Conservation (phyloP, 1,140 invertebrate genomes). For the Drosophila nannoptera region DNA sequence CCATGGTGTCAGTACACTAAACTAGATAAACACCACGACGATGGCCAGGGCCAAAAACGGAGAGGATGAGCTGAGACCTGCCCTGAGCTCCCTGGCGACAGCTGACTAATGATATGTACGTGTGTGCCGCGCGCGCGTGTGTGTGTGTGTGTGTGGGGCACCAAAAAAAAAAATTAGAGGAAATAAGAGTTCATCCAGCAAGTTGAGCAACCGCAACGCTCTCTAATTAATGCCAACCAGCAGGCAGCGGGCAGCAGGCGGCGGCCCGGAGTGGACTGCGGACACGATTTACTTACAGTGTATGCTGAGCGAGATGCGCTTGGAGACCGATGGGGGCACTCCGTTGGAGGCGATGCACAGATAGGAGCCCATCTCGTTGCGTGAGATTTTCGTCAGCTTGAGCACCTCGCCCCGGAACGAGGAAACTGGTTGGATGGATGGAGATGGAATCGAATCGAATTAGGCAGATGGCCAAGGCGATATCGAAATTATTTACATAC, state of each 20-base stretch:
- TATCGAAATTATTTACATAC: conserved; percentile 75
- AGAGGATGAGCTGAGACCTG: conserved; percentile 29
- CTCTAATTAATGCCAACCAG: conserved; percentile 65
- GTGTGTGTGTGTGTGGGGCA: conserved; percentile 1
- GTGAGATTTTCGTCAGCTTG: conserved; percentile 88
- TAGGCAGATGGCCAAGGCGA: neutral
- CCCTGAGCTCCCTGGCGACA: conserved; percentile 25
- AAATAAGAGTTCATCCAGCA: conserved; percentile 9
- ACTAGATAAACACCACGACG: conserved; percentile 65
- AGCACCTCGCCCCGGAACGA: conserved; percentile 86
- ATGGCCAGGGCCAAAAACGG: conserved; percentile 47
- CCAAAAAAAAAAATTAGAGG: conserved; percentile 8
- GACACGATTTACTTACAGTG: conserved; percentile 86
- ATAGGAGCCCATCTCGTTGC: conserved; percentile 93
- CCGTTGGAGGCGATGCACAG: conserved; percentile 91
- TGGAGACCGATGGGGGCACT: conserved; percentile 89
- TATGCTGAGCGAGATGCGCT: conserved; percentile 89
- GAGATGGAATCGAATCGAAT: neutral
- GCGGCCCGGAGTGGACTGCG: conserved; percentile 22
- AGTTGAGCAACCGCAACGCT: conserved; percentile 65
- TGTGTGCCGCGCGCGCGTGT: conserved; percentile 9
- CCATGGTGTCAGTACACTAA: conserved; percentile 35
- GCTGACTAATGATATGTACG: conserved; percentile 48
- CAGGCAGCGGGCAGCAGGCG: neutral
- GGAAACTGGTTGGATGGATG: too few species aligned